phyloP scores from a whole-genome alignment of 1,140 invertebrate species.

The Listronotus bonariensis region DNA sequence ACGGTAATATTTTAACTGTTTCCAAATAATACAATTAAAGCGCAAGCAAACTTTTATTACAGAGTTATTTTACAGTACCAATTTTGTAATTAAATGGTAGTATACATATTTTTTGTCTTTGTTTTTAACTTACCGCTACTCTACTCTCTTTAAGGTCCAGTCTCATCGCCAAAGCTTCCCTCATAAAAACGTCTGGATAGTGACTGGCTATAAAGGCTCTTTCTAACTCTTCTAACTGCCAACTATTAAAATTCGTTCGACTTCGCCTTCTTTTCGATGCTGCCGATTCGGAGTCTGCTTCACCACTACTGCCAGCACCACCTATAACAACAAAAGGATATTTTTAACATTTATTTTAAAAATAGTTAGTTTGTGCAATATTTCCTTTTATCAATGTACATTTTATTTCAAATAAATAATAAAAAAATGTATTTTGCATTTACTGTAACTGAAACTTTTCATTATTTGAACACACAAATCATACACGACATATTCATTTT shows the following conservation, averaged over 20 bases:
- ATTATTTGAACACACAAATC: not conserved
- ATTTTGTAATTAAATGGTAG: too few species aligned
- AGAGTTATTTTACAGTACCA: too few species aligned
- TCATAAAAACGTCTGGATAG: constrained; percentile 99
- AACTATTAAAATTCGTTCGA: constrained; percentile 97
- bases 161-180: constrained; percentile 92
- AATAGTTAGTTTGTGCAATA: too few species aligned
- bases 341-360: too few species aligned
- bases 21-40: too few species aligned
- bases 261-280: constrained; percentile 85
- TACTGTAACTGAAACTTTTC: too few species aligned
- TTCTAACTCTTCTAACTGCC: constrained; percentile 98
- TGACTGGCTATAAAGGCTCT: constrained; percentile 94
- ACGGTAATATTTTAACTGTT: too few species aligned
- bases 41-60: too few species aligned
- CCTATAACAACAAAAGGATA: constrained; percentile 45
- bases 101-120: too few species aligned
- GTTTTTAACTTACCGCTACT: constrained; percentile 84
- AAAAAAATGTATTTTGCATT: too few species aligned
- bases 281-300: constrained; percentile 66
- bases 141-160: constrained; percentile 96
- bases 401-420: too few species aligned
- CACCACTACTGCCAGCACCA: constrained; percentile 59
- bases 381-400: too few species aligned
- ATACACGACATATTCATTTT: constrained; percentile 1